Conservation (phyloP, 2,888 invertebrate genomes). For the Heliconius charithonia region DNA sequence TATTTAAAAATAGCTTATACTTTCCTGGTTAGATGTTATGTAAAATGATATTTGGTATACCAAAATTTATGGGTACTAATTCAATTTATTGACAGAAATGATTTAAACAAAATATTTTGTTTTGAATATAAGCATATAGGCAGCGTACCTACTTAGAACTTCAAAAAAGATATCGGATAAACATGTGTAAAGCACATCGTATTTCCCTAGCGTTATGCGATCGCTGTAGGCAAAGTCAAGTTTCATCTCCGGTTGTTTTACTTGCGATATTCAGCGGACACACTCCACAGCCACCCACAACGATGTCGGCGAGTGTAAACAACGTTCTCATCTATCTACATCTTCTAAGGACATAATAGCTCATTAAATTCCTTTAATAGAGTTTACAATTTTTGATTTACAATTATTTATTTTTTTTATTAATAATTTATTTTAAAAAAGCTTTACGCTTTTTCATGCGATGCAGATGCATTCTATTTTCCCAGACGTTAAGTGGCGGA, state of each 20-base stretch:
- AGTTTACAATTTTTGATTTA: not conserved
- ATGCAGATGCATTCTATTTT: too few species aligned
- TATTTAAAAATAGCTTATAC: too few species aligned
- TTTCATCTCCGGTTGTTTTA: constrained; percentile 47
- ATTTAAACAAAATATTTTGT: not conserved
- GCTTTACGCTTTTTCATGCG: not conserved
- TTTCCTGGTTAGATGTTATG: too few species aligned
- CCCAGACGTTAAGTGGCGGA: too few species aligned
- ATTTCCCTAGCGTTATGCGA: constrained; percentile 35
- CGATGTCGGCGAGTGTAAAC: constrained; percentile 44
- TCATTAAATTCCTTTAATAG: constrained; percentile 32
- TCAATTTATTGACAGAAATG: not conserved
- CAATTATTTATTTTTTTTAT: not conserved
- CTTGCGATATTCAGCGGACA: constrained; percentile 54
- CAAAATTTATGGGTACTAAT: too few species aligned
- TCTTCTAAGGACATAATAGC: constrained; percentile 25
- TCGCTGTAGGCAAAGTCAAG: constrained; percentile 41
- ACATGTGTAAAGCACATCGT: constrained; percentile 25
- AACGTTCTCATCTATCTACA: constrained; percentile 33
- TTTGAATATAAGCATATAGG: not conserved
- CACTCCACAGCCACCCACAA: constrained; percentile 53
- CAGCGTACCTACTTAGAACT: not conserved
- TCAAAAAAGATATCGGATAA: constrained; percentile 6
- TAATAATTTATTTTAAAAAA: not conserved
- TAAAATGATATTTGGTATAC: too few species aligned